Conservation (phyloP, 2,797 vertebrate genomes). For the Ispidina picta region DNA sequence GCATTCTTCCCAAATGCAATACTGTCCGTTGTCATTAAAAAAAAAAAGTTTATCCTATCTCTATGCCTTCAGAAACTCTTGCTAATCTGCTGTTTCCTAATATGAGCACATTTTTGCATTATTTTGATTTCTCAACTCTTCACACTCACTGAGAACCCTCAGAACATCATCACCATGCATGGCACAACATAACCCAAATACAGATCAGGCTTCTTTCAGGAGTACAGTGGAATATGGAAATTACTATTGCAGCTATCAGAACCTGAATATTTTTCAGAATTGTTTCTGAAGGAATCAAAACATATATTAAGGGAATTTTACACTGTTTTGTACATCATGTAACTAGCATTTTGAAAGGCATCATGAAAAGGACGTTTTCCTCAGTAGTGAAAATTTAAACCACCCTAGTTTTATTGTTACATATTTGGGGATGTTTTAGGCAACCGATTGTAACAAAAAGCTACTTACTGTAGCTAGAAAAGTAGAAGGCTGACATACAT, state of each 20-base stretch:
- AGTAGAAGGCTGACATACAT: neutral
- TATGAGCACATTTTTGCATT: slow-evolving; percentile 1
- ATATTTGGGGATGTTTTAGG: neutral
- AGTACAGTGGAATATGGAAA: neutral
- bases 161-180: neutral
- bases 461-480: neutral
- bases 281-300: neutral
- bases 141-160: neutral
- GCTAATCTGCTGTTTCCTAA: neutral
- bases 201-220: neutral
- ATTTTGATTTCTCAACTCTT: slow-evolving; percentile 1
- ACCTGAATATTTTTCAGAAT: neutral
- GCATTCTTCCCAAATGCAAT: neutral
- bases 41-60: neutral
- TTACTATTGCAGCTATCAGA: neutral
- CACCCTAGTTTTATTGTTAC: neutral
- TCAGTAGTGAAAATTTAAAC: neutral
- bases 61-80: neutral
- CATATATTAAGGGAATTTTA: neutral
- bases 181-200: neutral
- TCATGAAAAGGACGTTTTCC: neutral
- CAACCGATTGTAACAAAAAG: neutral
- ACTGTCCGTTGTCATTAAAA: neutral
- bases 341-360: neutral
- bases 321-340: neutral